Evolutionary conservation across 2,797 vertebrate genomes (phyloP).

Genomic region (Poecilia gillii): DNA sequence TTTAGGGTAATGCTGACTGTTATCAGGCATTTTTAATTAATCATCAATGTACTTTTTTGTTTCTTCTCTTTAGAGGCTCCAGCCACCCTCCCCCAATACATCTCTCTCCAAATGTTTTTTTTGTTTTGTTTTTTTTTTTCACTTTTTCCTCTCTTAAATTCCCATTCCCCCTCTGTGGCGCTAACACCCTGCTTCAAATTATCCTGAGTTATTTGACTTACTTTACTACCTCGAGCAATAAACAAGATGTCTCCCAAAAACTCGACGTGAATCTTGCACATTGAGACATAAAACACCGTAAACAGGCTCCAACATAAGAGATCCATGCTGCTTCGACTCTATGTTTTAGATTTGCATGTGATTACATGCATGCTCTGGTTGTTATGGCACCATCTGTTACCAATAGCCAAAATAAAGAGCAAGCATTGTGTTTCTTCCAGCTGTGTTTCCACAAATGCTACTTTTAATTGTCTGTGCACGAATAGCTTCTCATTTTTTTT

Average conservation of each 20-base stretch:
- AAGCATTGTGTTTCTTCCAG: background rate
- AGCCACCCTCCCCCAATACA: background rate
- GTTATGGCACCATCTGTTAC: background rate
- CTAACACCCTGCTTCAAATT: constrained; percentile 45
- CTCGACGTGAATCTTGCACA: constrained; percentile 50
- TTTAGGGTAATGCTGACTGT: background rate
- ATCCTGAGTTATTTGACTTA: constrained; percentile 69
- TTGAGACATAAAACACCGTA: constrained; percentile 32
- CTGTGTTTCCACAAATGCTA: background rate
- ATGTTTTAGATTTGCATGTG: background rate
- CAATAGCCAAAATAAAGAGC: constrained; percentile 5
- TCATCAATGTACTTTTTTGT: constrained; percentile 7
- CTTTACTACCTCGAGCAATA: constrained; percentile 72
- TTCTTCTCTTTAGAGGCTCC: constrained; percentile 1
- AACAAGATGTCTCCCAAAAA: constrained; percentile 70
- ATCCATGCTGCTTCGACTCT: background rate
- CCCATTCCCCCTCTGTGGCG: constrained; percentile 8
- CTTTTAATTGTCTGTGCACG: constrained; percentile 6
- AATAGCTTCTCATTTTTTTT: background rate
- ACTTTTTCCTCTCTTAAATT: constrained; percentile 58
- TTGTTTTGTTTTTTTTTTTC: constrained; percentile 1
- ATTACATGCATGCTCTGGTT: background rate
- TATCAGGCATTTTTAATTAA: background rate
- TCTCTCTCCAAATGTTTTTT: constrained; percentile 27
- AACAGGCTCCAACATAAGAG: constrained; percentile 11